Conservation (phyloP, 2,113 vertebrate species). For the Thinocorus orbignyianus region DNA sequence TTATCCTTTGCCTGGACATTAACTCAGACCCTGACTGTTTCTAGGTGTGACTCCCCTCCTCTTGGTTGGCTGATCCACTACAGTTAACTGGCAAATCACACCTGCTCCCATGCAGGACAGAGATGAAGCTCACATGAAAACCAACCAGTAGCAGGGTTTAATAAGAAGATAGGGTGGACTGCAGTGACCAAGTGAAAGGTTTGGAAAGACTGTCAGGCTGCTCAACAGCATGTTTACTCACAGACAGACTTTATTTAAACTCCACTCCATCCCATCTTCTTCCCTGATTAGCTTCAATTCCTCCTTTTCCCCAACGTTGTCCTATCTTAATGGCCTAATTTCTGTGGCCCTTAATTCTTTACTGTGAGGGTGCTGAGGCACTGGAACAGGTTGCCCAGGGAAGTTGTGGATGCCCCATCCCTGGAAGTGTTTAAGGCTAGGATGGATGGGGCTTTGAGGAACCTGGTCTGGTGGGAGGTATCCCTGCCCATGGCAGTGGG, state of each 20-base stretch:
- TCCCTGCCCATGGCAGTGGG: too few species aligned
- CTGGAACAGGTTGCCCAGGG: too few species aligned
- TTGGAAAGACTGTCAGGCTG: background rate
- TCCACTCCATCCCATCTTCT: background rate
- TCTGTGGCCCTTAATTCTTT: too few species aligned
- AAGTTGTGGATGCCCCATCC: too few species aligned
- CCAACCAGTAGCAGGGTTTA: rapidly evolving
- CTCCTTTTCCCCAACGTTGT: background rate
- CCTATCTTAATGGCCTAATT: too few species aligned
- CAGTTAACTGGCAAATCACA: background rate
- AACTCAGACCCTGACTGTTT: background rate
- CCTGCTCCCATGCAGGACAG: rapidly evolving
- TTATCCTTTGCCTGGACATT: background rate
- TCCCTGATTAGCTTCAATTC: background rate
- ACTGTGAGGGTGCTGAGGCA: too few species aligned
- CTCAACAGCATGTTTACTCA: background rate
- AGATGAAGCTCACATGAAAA: background rate
- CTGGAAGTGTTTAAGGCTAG: too few species aligned
- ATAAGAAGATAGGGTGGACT: background rate
- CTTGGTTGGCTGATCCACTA: background rate
- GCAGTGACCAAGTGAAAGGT: background rate
- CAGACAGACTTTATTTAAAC: background rate
- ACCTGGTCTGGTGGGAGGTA: too few species aligned
- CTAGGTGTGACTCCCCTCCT: background rate
- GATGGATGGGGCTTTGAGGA: too few species aligned